phyloP scores from a whole-genome alignment of 1,140 invertebrate species.

The Trissolcus basalis region DNA sequence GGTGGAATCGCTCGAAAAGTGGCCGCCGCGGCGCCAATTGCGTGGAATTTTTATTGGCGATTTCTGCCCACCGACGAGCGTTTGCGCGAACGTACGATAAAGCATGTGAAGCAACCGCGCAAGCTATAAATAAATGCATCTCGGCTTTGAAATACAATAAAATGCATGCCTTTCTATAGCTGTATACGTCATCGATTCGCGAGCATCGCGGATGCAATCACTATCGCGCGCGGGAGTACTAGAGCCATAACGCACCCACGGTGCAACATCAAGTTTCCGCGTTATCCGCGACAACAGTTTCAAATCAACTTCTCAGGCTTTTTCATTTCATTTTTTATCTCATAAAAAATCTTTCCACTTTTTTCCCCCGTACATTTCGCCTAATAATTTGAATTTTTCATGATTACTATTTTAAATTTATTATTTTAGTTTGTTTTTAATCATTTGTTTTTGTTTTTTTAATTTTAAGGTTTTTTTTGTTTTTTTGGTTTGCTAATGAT shows the following conservation, averaged over 20 bases:
- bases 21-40: slow-evolving; percentile 11
- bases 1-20: background rate
- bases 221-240: slow-evolving; percentile 21
- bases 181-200: slow-evolving; percentile 39
- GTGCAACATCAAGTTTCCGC: slow-evolving; percentile 18
- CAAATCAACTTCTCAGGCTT: too few relatives aligned
- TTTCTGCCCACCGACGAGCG: slow-evolving; percentile 33
- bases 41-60: slow-evolving; percentile 30
- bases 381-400: too few relatives aligned
- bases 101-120: slow-evolving; percentile 27
- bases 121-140: slow-evolving; percentile 43
- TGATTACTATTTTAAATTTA: too few relatives aligned
- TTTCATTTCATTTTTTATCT: slow-evolving; percentile 2
- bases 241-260: slow-evolving; percentile 20
- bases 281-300: background rate
- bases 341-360: too few relatives aligned
- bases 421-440: too few relatives aligned
- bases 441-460: too few relatives aligned
- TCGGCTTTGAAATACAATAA: slow-evolving; percentile 33
- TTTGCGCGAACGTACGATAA: slow-evolving; percentile 16
- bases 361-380: too few relatives aligned
- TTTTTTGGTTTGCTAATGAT: too few relatives aligned
- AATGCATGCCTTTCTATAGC: slow-evolving; percentile 33
- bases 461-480: too few relatives aligned
- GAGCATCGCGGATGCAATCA: slow-evolving; percentile 33